These are phyloP conservation scores for Chrysolina haemoptera DNA, from an alignment of 2,888 invertebrate genomes.

Conservation along the genomic window DNA sequence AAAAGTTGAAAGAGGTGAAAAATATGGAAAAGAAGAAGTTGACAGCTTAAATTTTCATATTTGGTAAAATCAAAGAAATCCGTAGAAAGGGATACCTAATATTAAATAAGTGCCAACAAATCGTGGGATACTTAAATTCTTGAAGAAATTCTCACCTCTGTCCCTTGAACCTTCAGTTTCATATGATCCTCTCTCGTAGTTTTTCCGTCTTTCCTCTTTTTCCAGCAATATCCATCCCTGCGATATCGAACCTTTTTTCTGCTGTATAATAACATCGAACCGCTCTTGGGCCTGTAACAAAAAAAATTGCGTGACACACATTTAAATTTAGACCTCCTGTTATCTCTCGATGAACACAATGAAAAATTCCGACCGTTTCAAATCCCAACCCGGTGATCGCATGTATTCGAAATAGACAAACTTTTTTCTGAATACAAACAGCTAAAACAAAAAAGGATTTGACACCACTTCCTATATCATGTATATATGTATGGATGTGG, in stretches of 20 bases:
- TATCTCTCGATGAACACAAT: background rate
- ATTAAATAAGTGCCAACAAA: too few relatives aligned
- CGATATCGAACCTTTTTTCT: conserved; percentile 96
- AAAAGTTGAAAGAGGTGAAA: background rate
- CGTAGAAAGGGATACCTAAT: too few relatives aligned
- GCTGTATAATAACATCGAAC: conserved; percentile 96
- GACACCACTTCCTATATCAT: conserved; percentile 10
- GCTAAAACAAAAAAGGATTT: conserved; percentile 6
- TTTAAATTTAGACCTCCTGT: background rate
- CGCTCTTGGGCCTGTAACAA: conserved; percentile 90
- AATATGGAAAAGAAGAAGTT: too few relatives aligned
- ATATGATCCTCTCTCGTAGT: conserved; percentile 99
- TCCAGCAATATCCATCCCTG: conserved; percentile 98
- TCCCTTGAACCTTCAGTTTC: conserved; percentile 98
- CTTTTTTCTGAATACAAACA: conserved; percentile 5
- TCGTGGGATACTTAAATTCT: too few relatives aligned
- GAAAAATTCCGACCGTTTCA: conserved; percentile 7
- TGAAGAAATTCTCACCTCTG: conserved; percentile 79
- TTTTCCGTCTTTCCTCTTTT: conserved; percentile 97
- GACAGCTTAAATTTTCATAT: too few relatives aligned
- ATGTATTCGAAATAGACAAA: conserved; percentile 15
- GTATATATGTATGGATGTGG: conserved; percentile 22
- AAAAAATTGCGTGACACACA: conserved; percentile 16
- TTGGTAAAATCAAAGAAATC: too few relatives aligned
- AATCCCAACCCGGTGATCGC: conserved; percentile 4